Evolutionary conservation across 2,113 vertebrate species (phyloP), one percentile per base, ranked within the genome.

Genomic region (Galemys pyrenaicus): DNA sequence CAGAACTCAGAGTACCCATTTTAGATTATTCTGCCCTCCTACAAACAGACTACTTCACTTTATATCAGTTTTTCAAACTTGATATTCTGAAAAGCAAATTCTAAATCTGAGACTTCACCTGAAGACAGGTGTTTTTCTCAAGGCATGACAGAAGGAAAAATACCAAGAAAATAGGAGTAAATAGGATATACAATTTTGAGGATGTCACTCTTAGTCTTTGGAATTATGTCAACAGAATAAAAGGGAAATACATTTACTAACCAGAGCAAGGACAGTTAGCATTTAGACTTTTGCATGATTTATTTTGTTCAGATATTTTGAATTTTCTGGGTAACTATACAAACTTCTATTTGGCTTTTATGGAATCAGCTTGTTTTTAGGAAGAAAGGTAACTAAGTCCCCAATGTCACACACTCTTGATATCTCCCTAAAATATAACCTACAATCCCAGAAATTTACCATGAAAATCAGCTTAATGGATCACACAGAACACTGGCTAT

Each of bases 81-180:
- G 16, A 6, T 75, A 26, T 58, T 77, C 56, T 92, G 64, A 84
- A 78, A 92, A 87, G 82, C 35, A 56, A 19, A 70, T 87, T 90
- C 5, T 86, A 82, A 73, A 70, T n/a, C 49, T n/a, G n/a, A 89
- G 10, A 7, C 15, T 4, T 68, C 26, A 68, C 74, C 24, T 92
- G 49, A 78, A 91, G 26, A 60, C 44, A 89, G 68, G 10, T 9
- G 17, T 93, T 88, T 71, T 92, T 81, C 78, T 91, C 9, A 28
- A 16, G 35, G 44, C 17, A 32, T 64, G 24, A 16, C 78, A 74
- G 16, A 49, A 93, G 28, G 65, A 91, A 90, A 46, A 41, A 32
- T 11, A 56, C 41, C 26, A 46, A 85, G 35, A 93, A 82, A 80
- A 44, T 85, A 32, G 11, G 5, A 86, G 39, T 62, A 37, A 56